A percentile compares a stretch with the other conserved stretches of the same genome.
phyloP scores from a whole-genome alignment of 2,113 vertebrate genomes.

The Vidua macroura region DNA sequence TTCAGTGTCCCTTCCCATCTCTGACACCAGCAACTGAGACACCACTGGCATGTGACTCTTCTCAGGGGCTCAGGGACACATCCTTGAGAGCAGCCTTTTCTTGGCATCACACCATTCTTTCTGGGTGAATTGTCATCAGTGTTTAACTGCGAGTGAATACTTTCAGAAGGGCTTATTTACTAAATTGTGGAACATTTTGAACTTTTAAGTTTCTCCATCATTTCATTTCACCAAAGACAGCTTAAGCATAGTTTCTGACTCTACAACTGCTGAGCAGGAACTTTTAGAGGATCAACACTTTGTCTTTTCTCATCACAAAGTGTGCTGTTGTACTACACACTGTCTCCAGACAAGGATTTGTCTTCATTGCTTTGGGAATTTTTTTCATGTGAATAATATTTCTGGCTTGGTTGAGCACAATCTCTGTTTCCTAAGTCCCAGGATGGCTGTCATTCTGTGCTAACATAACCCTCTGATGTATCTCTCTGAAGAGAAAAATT shows the following conservation, averaged over 20 bases:
- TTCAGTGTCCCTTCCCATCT: background rate
- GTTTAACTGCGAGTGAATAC: rapidly evolving
- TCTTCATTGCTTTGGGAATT: background rate
- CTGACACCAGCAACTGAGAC: background rate
- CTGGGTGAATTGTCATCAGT: background rate
- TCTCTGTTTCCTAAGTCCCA: background rate
- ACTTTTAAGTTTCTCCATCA: background rate
- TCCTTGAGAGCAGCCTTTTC: background rate
- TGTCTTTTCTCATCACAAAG: background rate
- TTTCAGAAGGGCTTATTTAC: background rate
- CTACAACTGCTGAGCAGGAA: background rate
- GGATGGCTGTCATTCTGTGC: background rate
- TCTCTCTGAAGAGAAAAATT: background rate
- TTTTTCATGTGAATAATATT: background rate
- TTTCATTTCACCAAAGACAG: background rate
- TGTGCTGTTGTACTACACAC: background rate
- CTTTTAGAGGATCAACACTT: background rate
- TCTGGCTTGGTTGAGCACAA: background rate
- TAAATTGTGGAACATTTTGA: conserved; percentile 13
- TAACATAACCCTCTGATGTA: background rate
- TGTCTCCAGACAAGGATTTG: background rate
- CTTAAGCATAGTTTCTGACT: conserved; percentile 16
- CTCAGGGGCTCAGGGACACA: background rate
- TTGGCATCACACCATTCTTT: background rate
- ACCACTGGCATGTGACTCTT: background rate